phyloP scores from a whole-genome alignment of 2,113 vertebrate species.

The Trinectes maculatus region DNA sequence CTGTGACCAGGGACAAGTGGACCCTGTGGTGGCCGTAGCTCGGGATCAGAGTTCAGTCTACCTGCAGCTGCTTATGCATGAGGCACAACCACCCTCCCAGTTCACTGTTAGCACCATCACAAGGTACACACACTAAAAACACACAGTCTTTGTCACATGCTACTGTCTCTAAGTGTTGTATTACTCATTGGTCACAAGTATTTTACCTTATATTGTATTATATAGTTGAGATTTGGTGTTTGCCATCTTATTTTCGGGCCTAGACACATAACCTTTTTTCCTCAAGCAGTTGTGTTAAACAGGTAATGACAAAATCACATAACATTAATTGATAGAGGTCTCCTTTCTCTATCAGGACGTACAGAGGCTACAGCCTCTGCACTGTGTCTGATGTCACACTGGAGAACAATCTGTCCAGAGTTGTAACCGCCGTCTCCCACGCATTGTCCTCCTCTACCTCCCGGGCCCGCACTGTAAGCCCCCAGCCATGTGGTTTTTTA shows the following conservation, averaged over 20 bases:
- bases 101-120: slow-evolving; percentile 95
- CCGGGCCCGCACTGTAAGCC: slow-evolving; percentile 89
- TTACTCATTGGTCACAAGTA: neutral
- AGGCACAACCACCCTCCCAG: slow-evolving; percentile 91
- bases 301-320: neutral
- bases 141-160: neutral
- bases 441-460: slow-evolving; percentile 91
- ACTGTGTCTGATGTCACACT: slow-evolving; percentile 88
- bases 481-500: neutral
- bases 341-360: slow-evolving; percentile 82
- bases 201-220: neutral
- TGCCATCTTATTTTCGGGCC: neutral
- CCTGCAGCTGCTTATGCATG: slow-evolving; percentile 96
- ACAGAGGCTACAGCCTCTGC: slow-evolving; percentile 91
- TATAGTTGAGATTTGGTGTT: neutral
- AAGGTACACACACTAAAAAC: slow-evolving; percentile 81
- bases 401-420: slow-evolving; percentile 95
- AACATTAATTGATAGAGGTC: neutral
- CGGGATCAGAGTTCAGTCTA: slow-evolving; percentile 94
- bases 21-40: slow-evolving; percentile 94
- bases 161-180: neutral
- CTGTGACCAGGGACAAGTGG: slow-evolving; percentile 94
- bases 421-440: slow-evolving; percentile 89
- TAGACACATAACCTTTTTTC: neutral
- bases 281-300: neutral